A percentile compares a stretch with the other conserved stretches of the same genome.
These are phyloP conservation scores for Lordiphosa stackelbergi DNA, from an alignment of 1,140 invertebrate species.

Conservation along the genomic window DNA sequence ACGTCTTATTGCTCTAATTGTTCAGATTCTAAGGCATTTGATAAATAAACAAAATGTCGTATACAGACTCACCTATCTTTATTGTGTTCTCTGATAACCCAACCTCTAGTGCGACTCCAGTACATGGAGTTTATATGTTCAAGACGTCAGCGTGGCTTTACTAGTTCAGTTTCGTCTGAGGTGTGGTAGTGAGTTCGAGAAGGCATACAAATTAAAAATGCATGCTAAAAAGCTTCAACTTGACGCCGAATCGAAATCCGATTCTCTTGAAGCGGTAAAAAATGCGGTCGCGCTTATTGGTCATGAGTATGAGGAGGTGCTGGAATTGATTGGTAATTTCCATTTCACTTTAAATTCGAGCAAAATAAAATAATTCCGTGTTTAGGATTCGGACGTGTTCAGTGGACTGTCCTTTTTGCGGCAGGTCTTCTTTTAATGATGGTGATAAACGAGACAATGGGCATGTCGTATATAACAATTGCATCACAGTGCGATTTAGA, in stretches of 20 bases:
- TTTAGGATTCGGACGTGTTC: constrained; percentile 60
- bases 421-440: constrained; percentile 67
- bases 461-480: constrained; percentile 72
- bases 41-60: constrained; percentile 59
- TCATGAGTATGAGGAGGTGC: constrained; percentile 59
- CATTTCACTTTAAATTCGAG: background rate
- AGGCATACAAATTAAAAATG: constrained; percentile 23
- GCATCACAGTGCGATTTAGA: constrained; percentile 77
- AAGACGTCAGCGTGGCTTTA: constrained; percentile 2
- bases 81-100: constrained; percentile 51
- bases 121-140: constrained; percentile 32
- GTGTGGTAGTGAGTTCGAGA: constrained; percentile 18
- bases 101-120: constrained; percentile 30
- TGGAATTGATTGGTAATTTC: constrained; percentile 49
- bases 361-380: background rate
- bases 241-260: constrained; percentile 37
- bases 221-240: constrained; percentile 4
- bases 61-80: constrained; percentile 50
- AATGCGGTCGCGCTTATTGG: constrained; percentile 12
- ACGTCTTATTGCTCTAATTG: constrained; percentile 7
- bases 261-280: background rate
- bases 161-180: constrained; percentile 43
- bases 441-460: constrained; percentile 74
- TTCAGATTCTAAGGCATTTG: constrained; percentile 32
- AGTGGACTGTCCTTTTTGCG: constrained; percentile 57